phyloP scores from a whole-genome alignment of 2,797 vertebrate species.

The Pantherophis alleghaniensis region DNA sequence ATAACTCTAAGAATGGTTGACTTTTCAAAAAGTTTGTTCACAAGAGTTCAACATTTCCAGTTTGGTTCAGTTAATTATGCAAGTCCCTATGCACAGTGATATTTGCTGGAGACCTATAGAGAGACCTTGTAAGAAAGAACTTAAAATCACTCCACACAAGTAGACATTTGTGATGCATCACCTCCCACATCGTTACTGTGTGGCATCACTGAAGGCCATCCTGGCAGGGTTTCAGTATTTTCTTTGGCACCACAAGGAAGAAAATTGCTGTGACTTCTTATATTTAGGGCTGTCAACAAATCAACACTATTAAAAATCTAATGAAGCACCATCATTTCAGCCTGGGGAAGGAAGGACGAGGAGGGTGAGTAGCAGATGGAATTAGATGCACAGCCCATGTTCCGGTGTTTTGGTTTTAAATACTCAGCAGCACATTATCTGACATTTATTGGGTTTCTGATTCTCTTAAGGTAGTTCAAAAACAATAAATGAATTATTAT shows the following conservation, averaged over 20 bases:
- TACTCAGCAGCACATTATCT: background rate
- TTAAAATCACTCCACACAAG: background rate
- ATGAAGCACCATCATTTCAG: background rate
- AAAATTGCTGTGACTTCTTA: background rate
- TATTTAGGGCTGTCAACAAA: background rate
- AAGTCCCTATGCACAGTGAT: background rate
- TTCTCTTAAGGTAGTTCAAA: slow-evolving; percentile 11
- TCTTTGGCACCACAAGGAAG: slow-evolving; percentile 10
- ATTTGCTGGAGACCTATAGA: background rate
- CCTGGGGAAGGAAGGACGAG: background rate
- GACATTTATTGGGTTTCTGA: background rate
- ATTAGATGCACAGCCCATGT: background rate
- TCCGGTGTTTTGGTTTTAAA: background rate
- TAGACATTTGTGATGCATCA: background rate
- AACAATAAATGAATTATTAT: slow-evolving; percentile 16
- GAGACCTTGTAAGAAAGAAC: accelerated
- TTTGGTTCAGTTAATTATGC: slow-evolving; percentile 22
- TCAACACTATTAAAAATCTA: background rate
- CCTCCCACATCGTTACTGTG: background rate
- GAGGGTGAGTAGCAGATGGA: background rate
- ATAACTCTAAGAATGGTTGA: background rate
- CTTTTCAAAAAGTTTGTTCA: slow-evolving; percentile 32
- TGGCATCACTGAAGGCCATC: slow-evolving; percentile 1
- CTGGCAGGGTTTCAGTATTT: slow-evolving; percentile 4
- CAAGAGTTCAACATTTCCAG: slow-evolving; percentile 9